phyloP scores from a whole-genome alignment of 2,888 invertebrate species.

The Troilus luridus region DNA sequence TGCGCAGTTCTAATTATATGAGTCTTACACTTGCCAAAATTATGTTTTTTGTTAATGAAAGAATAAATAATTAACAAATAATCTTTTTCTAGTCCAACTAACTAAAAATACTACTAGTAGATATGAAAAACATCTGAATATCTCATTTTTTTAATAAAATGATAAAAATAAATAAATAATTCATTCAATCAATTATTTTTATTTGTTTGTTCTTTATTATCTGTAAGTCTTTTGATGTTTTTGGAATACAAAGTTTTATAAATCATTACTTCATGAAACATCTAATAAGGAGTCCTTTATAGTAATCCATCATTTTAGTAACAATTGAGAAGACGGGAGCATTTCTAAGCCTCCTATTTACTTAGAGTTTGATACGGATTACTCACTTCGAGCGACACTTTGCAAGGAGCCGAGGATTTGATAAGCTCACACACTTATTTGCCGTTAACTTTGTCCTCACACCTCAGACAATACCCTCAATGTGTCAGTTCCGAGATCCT shows the following conservation, averaged over 20 bases:
- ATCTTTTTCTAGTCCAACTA: no score
- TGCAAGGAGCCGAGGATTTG: background rate
- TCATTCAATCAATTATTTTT: no score
- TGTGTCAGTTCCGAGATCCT: background rate
- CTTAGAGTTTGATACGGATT: conserved; percentile 33
- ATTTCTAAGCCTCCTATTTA: conserved; percentile 25
- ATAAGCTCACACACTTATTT: background rate
- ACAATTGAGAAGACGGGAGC: background rate
- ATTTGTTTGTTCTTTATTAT: no score
- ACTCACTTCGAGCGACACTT: background rate
- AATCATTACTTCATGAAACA: background rate
- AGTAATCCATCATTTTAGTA: background rate
- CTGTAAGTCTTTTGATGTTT: no score
- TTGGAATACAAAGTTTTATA: background rate
- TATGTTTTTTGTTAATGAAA: no score
- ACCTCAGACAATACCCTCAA: background rate
- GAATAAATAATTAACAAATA: no score
- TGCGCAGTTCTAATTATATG: background rate
- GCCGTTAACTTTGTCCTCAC: background rate
- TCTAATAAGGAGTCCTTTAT: background rate
- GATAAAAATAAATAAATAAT: no score
- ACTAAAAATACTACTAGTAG: no score
- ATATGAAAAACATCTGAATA: no score
- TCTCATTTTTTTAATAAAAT: no score
- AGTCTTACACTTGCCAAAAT: no score